Evolutionary conservation across 2,888 invertebrate species (phyloP).

Genomic region (Conus canariensis): DNA sequence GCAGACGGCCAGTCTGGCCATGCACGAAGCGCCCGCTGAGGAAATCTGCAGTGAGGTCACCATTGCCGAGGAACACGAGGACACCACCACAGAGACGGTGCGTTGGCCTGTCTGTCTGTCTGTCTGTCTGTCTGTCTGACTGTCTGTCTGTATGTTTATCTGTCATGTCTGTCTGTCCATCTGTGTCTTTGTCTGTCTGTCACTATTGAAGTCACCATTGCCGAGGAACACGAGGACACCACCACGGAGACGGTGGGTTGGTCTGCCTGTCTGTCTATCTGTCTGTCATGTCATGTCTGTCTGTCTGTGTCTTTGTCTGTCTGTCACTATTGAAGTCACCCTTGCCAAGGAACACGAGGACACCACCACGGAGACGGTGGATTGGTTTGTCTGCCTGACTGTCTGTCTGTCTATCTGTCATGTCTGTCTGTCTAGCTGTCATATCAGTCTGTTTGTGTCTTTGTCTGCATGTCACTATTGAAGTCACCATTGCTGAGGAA

Average conservation of each 20-base stretch:
- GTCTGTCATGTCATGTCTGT: neutral
- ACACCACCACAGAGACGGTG: constrained; percentile 55
- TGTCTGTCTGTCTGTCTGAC: too few species aligned
- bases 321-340: constrained; percentile 52
- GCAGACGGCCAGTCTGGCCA: constrained; percentile 40
- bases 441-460: too few species aligned
- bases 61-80: constrained; percentile 53
- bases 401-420: neutral
- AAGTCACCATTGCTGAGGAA: constrained; percentile 53
- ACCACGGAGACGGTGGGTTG: too few species aligned
- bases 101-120: neutral
- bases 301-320: too few species aligned
- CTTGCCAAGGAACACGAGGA: constrained; percentile 54
- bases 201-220: neutral
- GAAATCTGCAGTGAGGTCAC: constrained; percentile 53
- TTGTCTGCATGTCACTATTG: too few species aligned
- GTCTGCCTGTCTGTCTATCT: neutral
- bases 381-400: neutral
- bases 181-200: neutral
- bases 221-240: too few species aligned
- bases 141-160: too few species aligned
- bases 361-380: constrained; percentile 53
- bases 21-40: constrained; percentile 63
- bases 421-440: neutral
- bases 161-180: too few species aligned